phyloP scores from a whole-genome alignment of 2,113 vertebrate species.

The Carassius carassius region DNA sequence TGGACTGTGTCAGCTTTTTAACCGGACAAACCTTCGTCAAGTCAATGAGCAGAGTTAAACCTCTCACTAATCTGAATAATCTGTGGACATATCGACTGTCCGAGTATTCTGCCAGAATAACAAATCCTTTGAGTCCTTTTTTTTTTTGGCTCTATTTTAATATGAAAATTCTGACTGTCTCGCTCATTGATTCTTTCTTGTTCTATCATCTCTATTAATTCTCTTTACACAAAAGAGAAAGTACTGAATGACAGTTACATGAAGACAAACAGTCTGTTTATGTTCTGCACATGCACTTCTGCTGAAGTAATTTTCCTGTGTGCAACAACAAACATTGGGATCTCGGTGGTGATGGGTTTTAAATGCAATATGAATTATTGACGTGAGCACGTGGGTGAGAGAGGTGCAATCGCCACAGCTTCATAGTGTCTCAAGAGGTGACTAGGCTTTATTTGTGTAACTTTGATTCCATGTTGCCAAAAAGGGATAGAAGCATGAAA shows the following conservation, averaged over 20 bases:
- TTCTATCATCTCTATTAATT: slow-evolving; percentile 70
- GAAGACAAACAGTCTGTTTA: slow-evolving; percentile 76
- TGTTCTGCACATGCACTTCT: slow-evolving; percentile 64
- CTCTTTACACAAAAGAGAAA: slow-evolving; percentile 71
- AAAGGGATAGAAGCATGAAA: too few species aligned
- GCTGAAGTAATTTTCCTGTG: slow-evolving; percentile 54
- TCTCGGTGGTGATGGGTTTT: slow-evolving; percentile 77
- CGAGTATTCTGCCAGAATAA: slow-evolving; percentile 60
- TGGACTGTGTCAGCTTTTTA: slow-evolving; percentile 92
- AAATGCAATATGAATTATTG: slow-evolving; percentile 80
- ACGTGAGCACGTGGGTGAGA: slow-evolving; percentile 52
- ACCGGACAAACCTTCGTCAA: slow-evolving; percentile 82
- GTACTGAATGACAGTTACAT: slow-evolving; percentile 75
- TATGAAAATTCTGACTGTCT: slow-evolving; percentile 57
- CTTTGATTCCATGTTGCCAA: not conserved
- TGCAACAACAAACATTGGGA: slow-evolving; percentile 68
- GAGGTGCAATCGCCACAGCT: slow-evolving; percentile 23
- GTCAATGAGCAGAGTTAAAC: slow-evolving; percentile 82
- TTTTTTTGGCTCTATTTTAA: slow-evolving; percentile 48
- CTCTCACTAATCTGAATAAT: slow-evolving; percentile 75
- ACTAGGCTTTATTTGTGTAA: slow-evolving; percentile 29
- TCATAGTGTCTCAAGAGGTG: slow-evolving; percentile 59
- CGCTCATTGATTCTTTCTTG: slow-evolving; percentile 69
- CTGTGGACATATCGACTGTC: slow-evolving; percentile 69
- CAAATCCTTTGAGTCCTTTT: slow-evolving; percentile 52